Base-by-base conservation (phyloP, 1,140 invertebrate species). In the Campoletis sonorensis region DNA sequence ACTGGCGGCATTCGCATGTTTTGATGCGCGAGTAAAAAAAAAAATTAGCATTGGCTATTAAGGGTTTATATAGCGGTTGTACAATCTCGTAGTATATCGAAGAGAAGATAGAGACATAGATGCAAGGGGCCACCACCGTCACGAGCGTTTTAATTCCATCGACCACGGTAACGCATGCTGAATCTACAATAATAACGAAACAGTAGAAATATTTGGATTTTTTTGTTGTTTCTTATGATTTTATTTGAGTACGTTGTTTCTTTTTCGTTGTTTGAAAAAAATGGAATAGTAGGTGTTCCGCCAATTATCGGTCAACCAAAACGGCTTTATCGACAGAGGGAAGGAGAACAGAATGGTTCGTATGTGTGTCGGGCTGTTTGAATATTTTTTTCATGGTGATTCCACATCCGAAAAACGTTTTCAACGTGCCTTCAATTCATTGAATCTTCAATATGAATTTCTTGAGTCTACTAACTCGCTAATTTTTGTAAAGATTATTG, bases 161-260 rank as follows among this genome's bases (percentile, higher is more conserved):
- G 90, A 91, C 89, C 89, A 87, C 88, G 91, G 90, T 92, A 92
- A 89, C 90, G 90, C 91, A 92, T 92, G 91, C 91, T 90, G 90
- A 91, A 92, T 92, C 90, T 92, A 92, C 89, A 92, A 92, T 88
- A 89, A 90, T 79, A 82, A 84, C 58, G 61, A 81, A 61, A 81
- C 61, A 79, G 75, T 70, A 76, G 72, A 79, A 40, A 82, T 51
- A 78, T 64, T 77, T 30, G 75, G 54, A 64, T 5, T 13, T n/a
- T n/a, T n/a, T n/a, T n/a, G n/a, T n/a, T n/a, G n/a, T n/a, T n/a
- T 2, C 2, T 67, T 5, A 45, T 10, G 13, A 45, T 15, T 30
- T 67, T 67, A 23, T 67, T 27, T 15, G 1, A 67, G 7, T 23
- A 26, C 23, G 23, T 23, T 26, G 15, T 30, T 30, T 67, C 5